Conservation (phyloP, 2,888 invertebrate genomes). For the Lasioglossum leucozonium region DNA sequence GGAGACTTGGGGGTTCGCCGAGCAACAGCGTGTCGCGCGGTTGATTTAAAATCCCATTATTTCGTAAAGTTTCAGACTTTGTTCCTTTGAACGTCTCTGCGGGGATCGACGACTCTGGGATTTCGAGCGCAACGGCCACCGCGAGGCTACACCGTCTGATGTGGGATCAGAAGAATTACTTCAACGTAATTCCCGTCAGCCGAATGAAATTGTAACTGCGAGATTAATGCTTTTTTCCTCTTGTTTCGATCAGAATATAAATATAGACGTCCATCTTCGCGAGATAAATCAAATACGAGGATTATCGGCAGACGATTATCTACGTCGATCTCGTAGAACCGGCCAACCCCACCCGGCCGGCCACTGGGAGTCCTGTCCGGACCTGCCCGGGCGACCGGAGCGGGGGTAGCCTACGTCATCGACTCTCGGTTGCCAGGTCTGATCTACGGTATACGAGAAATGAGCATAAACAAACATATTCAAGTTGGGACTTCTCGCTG, state of each 20-base stretch:
- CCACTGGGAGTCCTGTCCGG: too few species aligned
- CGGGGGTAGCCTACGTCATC: too few species aligned
- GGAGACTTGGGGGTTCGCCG: neutral
- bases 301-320: too few species aligned
- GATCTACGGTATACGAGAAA: too few species aligned
- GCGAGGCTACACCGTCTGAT: neutral
- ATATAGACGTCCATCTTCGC: neutral
- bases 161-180: neutral
- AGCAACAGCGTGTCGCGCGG: slow-evolving; percentile 16
- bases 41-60: slow-evolving; percentile 59
- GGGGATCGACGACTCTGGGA: slow-evolving; percentile 6
- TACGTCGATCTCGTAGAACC: too few species aligned
- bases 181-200: neutral
- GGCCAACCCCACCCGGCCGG: too few species aligned
- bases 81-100: slow-evolving; percentile 39
- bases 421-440: too few species aligned
- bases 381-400: too few species aligned
- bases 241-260: too few species aligned
- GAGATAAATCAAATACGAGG: neutral
- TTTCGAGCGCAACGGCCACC: slow-evolving; percentile 4
- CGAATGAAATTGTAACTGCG: neutral
- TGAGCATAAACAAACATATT: too few species aligned
- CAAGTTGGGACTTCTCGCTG: too few species aligned
- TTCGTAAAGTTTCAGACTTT: slow-evolving; percentile 40
- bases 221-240: neutral